Base-by-base conservation (phyloP, 2,888 invertebrate genomes). In the Torymus tubicola region DNA sequence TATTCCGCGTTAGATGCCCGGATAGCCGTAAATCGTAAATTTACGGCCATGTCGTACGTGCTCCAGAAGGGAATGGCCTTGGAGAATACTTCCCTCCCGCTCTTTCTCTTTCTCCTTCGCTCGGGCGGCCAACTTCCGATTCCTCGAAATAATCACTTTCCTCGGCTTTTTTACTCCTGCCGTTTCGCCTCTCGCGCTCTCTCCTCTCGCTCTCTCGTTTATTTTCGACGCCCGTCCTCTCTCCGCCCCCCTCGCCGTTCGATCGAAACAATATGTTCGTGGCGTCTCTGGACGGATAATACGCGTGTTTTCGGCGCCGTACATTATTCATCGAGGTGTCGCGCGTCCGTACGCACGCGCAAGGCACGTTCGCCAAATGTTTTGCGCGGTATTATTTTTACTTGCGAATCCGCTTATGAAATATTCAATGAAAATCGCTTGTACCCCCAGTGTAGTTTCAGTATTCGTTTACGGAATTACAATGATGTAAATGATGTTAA, bases 11-110 rank as follows among this genome's bases (percentile, higher is more conserved):
- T 81, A 83, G 81, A 80, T 76, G 81, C 70, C 82, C 83, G 83
- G 80, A 81, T 78, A 83, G 84, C 83, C 83, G 84, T 85, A 85
- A 85, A 83, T 84, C 81, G 83, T 84, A 81, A 83, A 86, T 86
- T 86, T 85, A 85, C 84, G 83, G 82, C 81, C 82, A 81, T 78
- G 80, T 81, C 82, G 81, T 83, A 83, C 84, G 83, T 85, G 82
- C 83, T 70, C 84, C 75, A 83, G 80, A 83, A 78, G 80, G 81
- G 83, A 84, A 84, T 83, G 82, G 80, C 79, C 81, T 81, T 81
- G 81, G 70, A 18, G 65, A 69, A 70, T 64, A 60, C 57, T n/a
- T 74, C 63, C 18, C 61, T 58, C n/a, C 16, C 61, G 12, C 16
- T 16, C 63, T 50, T 61, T 12, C 55, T 18, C n/a, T 24, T 12